These are phyloP conservation scores for Cichladusa arquata DNA, from an alignment of 2,113 vertebrate genomes.

Conservation along the genomic window DNA sequence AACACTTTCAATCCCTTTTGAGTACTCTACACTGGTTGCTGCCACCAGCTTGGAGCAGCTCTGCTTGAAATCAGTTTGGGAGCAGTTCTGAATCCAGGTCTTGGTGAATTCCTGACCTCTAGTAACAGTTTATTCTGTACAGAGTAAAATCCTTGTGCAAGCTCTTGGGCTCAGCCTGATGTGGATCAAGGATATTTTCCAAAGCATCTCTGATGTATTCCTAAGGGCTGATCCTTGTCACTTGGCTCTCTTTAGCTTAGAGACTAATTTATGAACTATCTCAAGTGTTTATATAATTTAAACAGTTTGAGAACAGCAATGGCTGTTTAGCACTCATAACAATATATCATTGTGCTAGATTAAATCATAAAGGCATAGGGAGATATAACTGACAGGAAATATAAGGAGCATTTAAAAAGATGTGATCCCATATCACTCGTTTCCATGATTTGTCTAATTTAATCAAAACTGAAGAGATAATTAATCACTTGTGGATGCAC, in stretches of 20 bases:
- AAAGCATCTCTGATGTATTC: not conserved
- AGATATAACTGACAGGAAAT: not conserved
- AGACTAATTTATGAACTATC: not conserved
- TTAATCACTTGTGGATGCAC: not conserved
- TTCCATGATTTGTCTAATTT: not conserved
- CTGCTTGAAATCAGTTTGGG: not conserved
- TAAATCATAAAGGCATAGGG: not conserved
- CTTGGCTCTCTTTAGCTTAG: not conserved
- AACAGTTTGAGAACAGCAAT: not conserved
- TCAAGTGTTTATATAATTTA: not conserved
- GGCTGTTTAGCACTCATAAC: not conserved
- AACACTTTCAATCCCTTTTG: not conserved
- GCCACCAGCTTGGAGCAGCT: not conserved
- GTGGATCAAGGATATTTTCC: not conserved
- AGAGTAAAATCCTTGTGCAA: not conserved
- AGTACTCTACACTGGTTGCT: not conserved
- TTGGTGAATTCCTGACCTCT: not conserved
- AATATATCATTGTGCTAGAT: not conserved
- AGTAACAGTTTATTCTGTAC: not conserved
- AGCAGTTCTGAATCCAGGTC: not conserved
- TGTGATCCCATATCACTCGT: fast-evolving
- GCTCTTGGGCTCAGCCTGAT: not conserved
- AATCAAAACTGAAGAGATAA: not conserved
- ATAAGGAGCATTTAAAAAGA: not conserved
- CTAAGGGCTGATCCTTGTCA: not conserved